These are phyloP conservation scores for Bombylius discolor DNA, from an alignment of 2,888 invertebrate species.

Conservation along the genomic window DNA sequence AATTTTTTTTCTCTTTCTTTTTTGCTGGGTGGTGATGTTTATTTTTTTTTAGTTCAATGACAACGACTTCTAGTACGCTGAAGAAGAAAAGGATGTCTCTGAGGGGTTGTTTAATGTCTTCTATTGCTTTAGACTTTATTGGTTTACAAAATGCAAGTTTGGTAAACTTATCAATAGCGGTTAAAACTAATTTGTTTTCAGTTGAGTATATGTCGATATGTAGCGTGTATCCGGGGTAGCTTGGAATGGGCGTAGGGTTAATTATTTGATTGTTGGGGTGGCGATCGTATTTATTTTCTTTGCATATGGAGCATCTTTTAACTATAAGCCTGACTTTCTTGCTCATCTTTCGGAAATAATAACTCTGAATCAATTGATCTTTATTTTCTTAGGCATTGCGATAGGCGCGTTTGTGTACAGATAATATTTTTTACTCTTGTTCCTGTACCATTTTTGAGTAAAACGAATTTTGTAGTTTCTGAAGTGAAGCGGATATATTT, in stretches of 20 bases:
- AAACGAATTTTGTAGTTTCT: neutral
- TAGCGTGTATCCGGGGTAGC: neutral
- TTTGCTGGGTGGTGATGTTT: too few relatives aligned
- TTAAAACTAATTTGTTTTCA: neutral
- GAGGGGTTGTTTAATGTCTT: neutral
- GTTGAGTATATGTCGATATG: constrained; percentile 4
- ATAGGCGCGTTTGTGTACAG: neutral
- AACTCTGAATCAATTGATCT: neutral
- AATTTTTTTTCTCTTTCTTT: too few relatives aligned
- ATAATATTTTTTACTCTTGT: neutral
- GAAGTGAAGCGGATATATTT: neutral
- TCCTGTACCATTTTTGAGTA: neutral
- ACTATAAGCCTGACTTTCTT: too few relatives aligned
- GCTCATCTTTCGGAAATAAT: neutral
- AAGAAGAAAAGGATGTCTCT: neutral
- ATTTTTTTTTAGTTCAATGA: too few relatives aligned
- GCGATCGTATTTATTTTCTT: too few relatives aligned
- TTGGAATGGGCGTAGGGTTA: neutral
- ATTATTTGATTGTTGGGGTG: neutral
- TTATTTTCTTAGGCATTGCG: neutral
- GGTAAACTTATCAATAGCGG: constrained; percentile 4
- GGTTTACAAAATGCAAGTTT: neutral
- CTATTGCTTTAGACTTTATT: neutral
- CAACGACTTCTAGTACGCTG: too few relatives aligned
- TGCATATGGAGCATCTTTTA: too few relatives aligned